These are phyloP conservation scores for Thaumatotibia leucotreta DNA, from an alignment of 1,140 invertebrate genomes.

Conservation along the genomic window DNA sequence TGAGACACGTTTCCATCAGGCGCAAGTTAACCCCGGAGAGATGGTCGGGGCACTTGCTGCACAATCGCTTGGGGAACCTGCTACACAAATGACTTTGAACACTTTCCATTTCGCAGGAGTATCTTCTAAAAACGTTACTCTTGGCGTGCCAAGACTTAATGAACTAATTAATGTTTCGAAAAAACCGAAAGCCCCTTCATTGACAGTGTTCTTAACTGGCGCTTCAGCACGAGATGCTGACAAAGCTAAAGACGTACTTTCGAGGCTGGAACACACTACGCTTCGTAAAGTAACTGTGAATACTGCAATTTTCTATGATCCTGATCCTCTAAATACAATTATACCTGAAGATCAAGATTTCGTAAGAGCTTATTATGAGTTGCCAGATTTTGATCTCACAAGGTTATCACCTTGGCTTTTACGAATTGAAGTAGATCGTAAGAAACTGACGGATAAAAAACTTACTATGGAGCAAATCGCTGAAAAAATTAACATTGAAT, in stretches of 20 bases:
- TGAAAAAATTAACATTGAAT: slow-evolving; percentile 99
- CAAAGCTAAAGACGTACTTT: slow-evolving; percentile 99
- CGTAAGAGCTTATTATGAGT: slow-evolving; percentile 99
- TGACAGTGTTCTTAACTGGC: slow-evolving; percentile 98
- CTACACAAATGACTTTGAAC: slow-evolving; percentile 99
- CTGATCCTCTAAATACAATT: slow-evolving; percentile 98
- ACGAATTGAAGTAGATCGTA: slow-evolving; percentile 98
- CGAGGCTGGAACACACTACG: slow-evolving; percentile 98
- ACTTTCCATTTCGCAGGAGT: slow-evolving; percentile 99
- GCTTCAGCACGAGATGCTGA: slow-evolving; percentile 98
- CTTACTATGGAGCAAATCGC: slow-evolving; percentile 99
- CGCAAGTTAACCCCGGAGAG: slow-evolving; percentile 96
- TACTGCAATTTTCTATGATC: slow-evolving; percentile 99
- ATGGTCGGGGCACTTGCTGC: slow-evolving; percentile 99
- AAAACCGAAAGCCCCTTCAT: slow-evolving; percentile 98
- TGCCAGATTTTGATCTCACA: slow-evolving; percentile 99
- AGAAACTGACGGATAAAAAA: slow-evolving; percentile 99
- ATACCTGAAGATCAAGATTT: slow-evolving; percentile 99
- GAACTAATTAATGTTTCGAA: slow-evolving; percentile 99
- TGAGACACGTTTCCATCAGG: slow-evolving; percentile 98
- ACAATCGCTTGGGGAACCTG: slow-evolving; percentile 98
- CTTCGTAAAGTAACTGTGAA: slow-evolving; percentile 98
- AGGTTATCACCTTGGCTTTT: slow-evolving; percentile 98
- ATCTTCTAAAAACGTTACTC: slow-evolving; percentile 99
- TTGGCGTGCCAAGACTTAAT: slow-evolving; percentile 97